Evolutionary conservation across 2,113 vertebrate genomes (phyloP), one percentile per base, ranked within the genome.

Genomic region (Myotis davidii): DNA sequence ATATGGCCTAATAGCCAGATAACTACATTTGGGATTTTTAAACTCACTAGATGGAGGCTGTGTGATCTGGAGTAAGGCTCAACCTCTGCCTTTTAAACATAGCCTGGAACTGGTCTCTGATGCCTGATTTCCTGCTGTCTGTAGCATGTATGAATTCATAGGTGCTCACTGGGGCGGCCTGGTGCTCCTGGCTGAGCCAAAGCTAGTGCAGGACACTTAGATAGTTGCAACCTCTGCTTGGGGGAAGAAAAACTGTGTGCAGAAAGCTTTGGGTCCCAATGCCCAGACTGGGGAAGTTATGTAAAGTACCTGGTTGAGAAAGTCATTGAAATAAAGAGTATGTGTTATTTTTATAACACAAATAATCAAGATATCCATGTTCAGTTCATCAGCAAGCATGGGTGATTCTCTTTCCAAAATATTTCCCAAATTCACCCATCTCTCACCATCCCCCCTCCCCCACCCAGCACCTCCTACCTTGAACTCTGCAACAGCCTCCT

Each of bases 381-480:
- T 21, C 25, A 83, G 34, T 20, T 34, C 32, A 37, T 83, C 81
- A 52, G 2, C 27, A 23, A 93, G 34, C 48, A 23, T 18, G 23
- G 32, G 13, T 34, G 70, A 3, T 34, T 74, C 37, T 37, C 29
- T 25, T 4, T 39, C 45, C 18, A 56, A 67, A 59, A 7, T 37
- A 7, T 21, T 9, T 86, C n/a, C 93, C n/a, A 14, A 4, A 34
- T 74, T 11, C 23, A 17, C 8, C 32, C 59, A 3, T 32, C 6
- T 23, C 29, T 64, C 14, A 0, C 9, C 25, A 8, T 6, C 0
- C 1, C 4, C 10, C 9, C 13, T 2, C 9, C 27, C 45, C 23
- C 1, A 9, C 27, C 1, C 9, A 37, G 3, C 21, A 0, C 0
- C 18, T 9, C 9, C 6, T 5, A 27, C 16, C 50, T 9, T 6